Base-by-base conservation (phyloP, 2,113 vertebrate genomes). In the Pseudolaguvia tuberculata region DNA sequence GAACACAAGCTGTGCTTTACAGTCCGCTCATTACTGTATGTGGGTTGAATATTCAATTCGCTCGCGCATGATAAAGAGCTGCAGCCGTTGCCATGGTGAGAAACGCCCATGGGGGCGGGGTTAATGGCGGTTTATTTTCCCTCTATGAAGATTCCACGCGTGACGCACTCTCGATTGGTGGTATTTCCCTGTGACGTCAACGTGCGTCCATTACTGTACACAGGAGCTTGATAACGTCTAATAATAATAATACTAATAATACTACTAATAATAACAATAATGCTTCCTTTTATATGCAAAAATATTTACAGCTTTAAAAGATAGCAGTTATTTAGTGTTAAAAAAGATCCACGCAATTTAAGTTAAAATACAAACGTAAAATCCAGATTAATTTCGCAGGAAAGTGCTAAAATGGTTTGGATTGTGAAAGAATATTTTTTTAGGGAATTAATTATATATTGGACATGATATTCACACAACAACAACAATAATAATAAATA, bases 171-270 rank as follows among this genome's bases (percentile, higher is more conserved):
- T 23, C 7, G 35, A 65, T 65, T 61, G 65, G 65, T 78, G 82
- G 79, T 79, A 79, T 83, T 83, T 79, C 82, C 79, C 65, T 50
- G n/a, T 70, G 67, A 77, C 59, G 75, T 70, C 67, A 70, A 63
- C 52, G 25, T 21, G 39, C 20, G n/a, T 39, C 66, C 7, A 48
- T 8, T 15, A 23, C 63, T 11, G 63, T 27, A 18, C 21, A 25
- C 45, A 47, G 21, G 14, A 13, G 13, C 42, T 25, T 25, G 39
- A 21, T 5, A 15, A 45, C 61, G 5, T 12, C 5, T 42, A 20
- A 61, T 42, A 42, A 63, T 42, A 63, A 63, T 63, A 63, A 63
- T 61, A 27, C 17, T 58, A 29, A 58, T 59, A 11, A 59, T 35
- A 29, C 23, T 58, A 59, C 18, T 17, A 62, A 62, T 39, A 62